Conservation (phyloP, 2,888 invertebrate genomes). For the Orthonychiurus folsomi region DNA sequence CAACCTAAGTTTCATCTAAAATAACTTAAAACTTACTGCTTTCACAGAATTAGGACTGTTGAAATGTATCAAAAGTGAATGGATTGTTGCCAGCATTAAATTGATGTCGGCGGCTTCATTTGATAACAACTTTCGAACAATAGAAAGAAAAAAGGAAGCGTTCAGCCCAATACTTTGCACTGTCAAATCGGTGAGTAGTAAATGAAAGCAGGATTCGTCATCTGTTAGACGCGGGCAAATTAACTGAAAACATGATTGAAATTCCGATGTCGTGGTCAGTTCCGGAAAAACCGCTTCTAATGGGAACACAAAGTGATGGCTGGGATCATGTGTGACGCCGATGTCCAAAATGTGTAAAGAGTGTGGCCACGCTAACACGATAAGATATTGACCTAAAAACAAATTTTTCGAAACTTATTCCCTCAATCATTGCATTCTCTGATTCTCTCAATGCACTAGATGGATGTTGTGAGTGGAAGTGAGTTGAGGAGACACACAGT, state of each 20-base stretch:
- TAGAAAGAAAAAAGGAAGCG: background rate
- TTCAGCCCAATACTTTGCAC: background rate
- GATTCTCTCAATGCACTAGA: no score
- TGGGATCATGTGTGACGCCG: slow-evolving; percentile 71
- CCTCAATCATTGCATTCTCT: no score
- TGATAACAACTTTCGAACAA: background rate
- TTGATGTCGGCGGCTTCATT: slow-evolving; percentile 9
- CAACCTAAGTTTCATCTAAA: no score
- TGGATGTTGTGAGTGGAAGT: no score
- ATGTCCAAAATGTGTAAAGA: slow-evolving; percentile 80
- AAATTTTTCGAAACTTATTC: no score
- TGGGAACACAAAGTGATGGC: slow-evolving; percentile 42
- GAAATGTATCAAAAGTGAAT: slow-evolving; percentile 69
- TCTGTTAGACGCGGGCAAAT: background rate
- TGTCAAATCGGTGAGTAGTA: background rate
- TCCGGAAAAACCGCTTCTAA: slow-evolving; percentile 16
- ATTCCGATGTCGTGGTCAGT: slow-evolving; percentile 1
- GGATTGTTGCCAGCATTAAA: slow-evolving; percentile 59
- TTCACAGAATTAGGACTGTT: slow-evolving; percentile 65
- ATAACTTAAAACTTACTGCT: slow-evolving; percentile 56
- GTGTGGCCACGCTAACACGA: slow-evolving; percentile 72
- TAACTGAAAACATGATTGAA: background rate
- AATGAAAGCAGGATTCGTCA: background rate
- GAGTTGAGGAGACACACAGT: no score
- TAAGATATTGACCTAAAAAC: slow-evolving; percentile 71